A percentile compares a stretch with the other conserved stretches of the same genome.
Evolutionary conservation across 2,888 invertebrate species (phyloP).

Genomic region (Coelogynopora nodosa): DNA sequence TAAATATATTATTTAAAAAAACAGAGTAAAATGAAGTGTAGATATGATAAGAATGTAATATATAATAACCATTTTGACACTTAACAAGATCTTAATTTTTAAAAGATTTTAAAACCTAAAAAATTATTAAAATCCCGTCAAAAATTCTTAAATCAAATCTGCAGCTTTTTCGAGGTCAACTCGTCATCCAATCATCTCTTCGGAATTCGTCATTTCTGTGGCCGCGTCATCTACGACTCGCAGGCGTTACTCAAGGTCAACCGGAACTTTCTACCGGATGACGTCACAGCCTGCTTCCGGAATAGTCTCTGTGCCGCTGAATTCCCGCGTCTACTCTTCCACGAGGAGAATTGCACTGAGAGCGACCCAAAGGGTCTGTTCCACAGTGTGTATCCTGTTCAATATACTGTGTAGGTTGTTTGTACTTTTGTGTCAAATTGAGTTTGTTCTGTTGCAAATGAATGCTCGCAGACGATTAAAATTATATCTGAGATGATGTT

Average conservation of each 20-base stretch:
- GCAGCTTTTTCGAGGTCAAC: not conserved
- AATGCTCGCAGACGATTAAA: too few species aligned
- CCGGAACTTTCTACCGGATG: not conserved
- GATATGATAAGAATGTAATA: not conserved
- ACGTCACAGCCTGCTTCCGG: not conserved
- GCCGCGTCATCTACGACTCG: not conserved
- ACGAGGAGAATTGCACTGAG: not conserved
- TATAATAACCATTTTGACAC: not conserved
- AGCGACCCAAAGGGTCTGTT: not conserved
- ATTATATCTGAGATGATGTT: too few species aligned
- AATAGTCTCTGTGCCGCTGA: not conserved
- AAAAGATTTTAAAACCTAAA: not conserved
- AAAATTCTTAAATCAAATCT: not conserved
- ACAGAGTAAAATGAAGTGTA: not conserved
- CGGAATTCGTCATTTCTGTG: not conserved
- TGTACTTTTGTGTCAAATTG: too few species aligned
- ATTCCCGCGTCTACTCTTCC: not conserved
- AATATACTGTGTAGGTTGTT: not conserved
- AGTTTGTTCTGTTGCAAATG: too few species aligned
- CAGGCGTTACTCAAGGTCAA: not conserved
- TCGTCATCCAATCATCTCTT: not conserved
- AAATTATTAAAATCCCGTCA: not conserved
- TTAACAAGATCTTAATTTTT: too few species aligned
- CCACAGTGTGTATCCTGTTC: not conserved
- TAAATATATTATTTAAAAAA: too few species aligned